Conservation (phyloP, 2,888 invertebrate genomes). For the Tuberolachnus salignus region DNA sequence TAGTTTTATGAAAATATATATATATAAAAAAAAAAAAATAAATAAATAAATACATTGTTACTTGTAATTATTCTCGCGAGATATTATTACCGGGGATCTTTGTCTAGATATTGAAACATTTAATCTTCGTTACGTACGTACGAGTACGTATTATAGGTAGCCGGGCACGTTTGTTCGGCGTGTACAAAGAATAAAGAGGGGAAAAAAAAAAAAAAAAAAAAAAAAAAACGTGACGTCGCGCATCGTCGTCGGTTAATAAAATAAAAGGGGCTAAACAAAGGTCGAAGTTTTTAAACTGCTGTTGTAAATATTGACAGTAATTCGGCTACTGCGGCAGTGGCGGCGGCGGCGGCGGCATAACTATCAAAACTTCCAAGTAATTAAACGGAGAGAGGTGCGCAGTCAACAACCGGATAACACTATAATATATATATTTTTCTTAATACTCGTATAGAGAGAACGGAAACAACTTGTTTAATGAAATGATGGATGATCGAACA, state of each 20-base stretch:
- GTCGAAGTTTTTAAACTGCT: slow-evolving; percentile 28
- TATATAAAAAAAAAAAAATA: too few relatives aligned
- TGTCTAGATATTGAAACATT: too few relatives aligned
- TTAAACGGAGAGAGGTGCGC: slow-evolving; percentile 36
- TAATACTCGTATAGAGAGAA: background rate
- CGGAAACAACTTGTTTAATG: slow-evolving; percentile 32
- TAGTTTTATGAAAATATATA: too few relatives aligned
- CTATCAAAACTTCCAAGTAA: slow-evolving; percentile 36
- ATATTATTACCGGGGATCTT: too few relatives aligned
- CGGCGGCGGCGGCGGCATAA: background rate
- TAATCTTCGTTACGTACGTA: too few relatives aligned
- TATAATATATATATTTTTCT: background rate
- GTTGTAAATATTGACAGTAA: slow-evolving; percentile 49
- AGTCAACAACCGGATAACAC: slow-evolving; percentile 12
- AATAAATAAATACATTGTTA: too few relatives aligned
- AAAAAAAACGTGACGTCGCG: background rate
- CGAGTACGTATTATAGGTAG: too few relatives aligned
- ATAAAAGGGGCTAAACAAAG: slow-evolving; percentile 15
- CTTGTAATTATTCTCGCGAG: too few relatives aligned
- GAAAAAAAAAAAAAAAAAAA: too few relatives aligned
- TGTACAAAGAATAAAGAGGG: too few relatives aligned
- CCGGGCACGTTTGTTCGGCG: too few relatives aligned
- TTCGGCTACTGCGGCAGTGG: background rate
- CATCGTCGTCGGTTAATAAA: background rate
- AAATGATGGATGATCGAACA: slow-evolving; percentile 41